Percentiles rank a stretch among this genome's conserved stretches.
Conservation (phyloP, 2,113 vertebrate species). For the Melanostigma gelatinosum region DNA sequence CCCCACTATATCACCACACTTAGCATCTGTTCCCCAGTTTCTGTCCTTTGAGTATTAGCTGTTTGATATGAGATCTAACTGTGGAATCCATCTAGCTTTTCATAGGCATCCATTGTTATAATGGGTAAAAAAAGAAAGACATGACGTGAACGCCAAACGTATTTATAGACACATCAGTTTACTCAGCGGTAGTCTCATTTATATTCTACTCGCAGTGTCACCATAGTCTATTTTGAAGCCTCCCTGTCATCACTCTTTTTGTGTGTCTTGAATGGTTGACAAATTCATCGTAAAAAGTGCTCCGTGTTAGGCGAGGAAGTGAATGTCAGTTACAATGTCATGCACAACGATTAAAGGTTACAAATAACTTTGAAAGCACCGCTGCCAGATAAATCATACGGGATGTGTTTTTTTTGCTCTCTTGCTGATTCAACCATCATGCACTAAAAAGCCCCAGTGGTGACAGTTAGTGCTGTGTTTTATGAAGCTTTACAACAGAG, state of each 20-base stretch:
- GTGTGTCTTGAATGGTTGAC: slow-evolving; percentile 1
- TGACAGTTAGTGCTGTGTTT: background rate
- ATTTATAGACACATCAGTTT: slow-evolving; percentile 31
- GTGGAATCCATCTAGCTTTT: slow-evolving; percentile 17
- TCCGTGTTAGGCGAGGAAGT: background rate
- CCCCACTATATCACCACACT: slow-evolving; percentile 21
- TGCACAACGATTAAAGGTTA: background rate
- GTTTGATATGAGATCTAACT: slow-evolving; percentile 43
- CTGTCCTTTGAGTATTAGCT: slow-evolving; percentile 22
- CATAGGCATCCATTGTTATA: background rate
- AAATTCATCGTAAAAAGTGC: slow-evolving; percentile 11
- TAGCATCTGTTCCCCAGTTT: slow-evolving; percentile 50
- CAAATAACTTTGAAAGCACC: slow-evolving; percentile 13
- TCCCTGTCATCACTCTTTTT: slow-evolving; percentile 8
- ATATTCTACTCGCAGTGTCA: slow-evolving; percentile 14
- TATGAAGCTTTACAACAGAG: slow-evolving; percentile 6
- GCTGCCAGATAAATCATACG: background rate
- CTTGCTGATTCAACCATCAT: background rate
- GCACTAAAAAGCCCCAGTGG: background rate
- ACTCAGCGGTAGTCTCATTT: background rate
- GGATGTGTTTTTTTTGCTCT: background rate
- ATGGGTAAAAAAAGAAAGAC: slow-evolving; percentile 14
- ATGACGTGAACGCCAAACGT: slow-evolving; percentile 16
- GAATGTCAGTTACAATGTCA: background rate
- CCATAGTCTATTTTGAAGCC: background rate